Percentiles rank a stretch among this genome's conserved stretches.
phyloP scores from a whole-genome alignment of 2,797 vertebrate species.

The Meda fulgida region DNA sequence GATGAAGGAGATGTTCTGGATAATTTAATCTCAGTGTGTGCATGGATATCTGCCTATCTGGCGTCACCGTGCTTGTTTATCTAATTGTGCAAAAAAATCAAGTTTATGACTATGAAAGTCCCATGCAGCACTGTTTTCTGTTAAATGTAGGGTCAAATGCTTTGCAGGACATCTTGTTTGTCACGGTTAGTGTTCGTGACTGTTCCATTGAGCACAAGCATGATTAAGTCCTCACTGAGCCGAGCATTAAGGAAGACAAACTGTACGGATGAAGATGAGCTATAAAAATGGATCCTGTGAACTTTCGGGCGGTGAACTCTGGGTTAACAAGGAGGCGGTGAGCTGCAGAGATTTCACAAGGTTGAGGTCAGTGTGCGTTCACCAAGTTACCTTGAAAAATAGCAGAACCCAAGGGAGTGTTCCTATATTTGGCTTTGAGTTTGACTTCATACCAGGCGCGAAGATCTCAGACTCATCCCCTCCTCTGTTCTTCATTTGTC shows the following conservation, averaged over 20 bases:
- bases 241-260: conserved; percentile 42
- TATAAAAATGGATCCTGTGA: conserved; percentile 39
- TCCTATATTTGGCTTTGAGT: background rate
- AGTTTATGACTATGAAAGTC: conserved; percentile 34
- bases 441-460: conserved; percentile 32
- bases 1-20: conserved; percentile 45
- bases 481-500: conserved; percentile 20
- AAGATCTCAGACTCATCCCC: conserved; percentile 24
- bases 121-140: conserved; percentile 34
- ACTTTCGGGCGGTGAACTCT: conserved; percentile 18
- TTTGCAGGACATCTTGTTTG: conserved; percentile 18
- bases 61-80: conserved; percentile 27
- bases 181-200: conserved; percentile 30
- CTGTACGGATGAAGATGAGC: conserved; percentile 43
- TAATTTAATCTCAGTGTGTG: conserved; percentile 35
- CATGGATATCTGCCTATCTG: background rate
- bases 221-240: conserved; percentile 24
- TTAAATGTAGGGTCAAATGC: conserved; percentile 27
- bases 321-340: conserved; percentile 35
- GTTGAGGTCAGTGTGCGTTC: conserved; percentile 21
- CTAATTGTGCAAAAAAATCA: conserved; percentile 5
- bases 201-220: background rate
- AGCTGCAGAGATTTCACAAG: background rate
- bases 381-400: conserved; percentile 26
- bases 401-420: conserved; percentile 47